Percentiles rank a stretch among this genome's conserved stretches.
These are phyloP conservation scores for Sicus ferrugineus DNA, from an alignment of 2,888 invertebrate genomes.

Conservation along the genomic window DNA sequence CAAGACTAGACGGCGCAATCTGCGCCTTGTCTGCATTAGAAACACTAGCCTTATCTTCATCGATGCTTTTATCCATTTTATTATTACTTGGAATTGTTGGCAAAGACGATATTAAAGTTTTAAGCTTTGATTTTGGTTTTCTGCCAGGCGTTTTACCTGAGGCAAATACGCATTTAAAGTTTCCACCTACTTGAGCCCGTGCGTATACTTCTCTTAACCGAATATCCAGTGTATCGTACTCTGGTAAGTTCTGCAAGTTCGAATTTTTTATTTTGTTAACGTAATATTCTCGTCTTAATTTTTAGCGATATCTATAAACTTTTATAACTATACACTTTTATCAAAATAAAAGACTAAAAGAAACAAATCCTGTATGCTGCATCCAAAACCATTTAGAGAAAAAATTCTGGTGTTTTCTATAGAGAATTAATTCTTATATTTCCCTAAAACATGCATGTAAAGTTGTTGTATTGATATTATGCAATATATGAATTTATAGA, in stretches of 20 bases:
- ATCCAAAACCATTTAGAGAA: not conserved
- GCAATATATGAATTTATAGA: no score
- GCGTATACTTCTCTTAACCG: slow-evolving; percentile 72
- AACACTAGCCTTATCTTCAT: slow-evolving; percentile 6
- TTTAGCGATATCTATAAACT: not conserved
- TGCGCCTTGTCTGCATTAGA: not conserved
- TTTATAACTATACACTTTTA: no score
- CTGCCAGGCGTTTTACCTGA: slow-evolving; percentile 52
- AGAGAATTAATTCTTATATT: no score
- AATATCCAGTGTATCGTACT: slow-evolving; percentile 79
- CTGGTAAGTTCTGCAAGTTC: slow-evolving; percentile 72
- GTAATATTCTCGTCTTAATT: not conserved
- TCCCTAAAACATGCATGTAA: no score
- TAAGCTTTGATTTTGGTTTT: slow-evolving; percentile 52
- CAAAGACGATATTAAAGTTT: slow-evolving; percentile 24
- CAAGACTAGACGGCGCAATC: not conserved
- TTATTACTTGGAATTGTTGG: slow-evolving; percentile 8
- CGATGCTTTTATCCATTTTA: not conserved
- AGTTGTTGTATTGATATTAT: no score
- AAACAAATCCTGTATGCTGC: not conserved
- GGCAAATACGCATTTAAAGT: slow-evolving; percentile 51
- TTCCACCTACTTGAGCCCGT: slow-evolving; percentile 60
- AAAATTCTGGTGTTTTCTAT: no score
- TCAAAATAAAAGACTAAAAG: no score
- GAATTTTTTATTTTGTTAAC: slow-evolving; percentile 8